Conservation (phyloP, 2,888 invertebrate genomes). For the Oeneis ivallda region DNA sequence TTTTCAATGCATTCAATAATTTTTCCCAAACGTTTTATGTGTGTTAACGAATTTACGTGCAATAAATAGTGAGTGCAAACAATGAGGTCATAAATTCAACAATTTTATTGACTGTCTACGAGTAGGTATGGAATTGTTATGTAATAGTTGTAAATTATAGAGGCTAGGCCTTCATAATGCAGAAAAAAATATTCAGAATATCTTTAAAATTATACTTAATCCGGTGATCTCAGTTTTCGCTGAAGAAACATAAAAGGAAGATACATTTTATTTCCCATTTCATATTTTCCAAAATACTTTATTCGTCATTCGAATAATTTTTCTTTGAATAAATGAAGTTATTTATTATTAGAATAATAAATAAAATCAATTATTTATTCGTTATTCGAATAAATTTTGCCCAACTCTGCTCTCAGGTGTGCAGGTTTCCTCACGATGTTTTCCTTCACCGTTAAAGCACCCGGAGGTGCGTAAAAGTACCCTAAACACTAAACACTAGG, state of each 20-base stretch:
- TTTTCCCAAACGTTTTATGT: conserved; percentile 15
- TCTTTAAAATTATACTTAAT: background rate
- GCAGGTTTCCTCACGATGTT: too few relatives aligned
- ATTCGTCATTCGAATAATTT: too few relatives aligned
- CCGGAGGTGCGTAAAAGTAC: too few relatives aligned
- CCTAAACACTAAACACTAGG: too few relatives aligned
- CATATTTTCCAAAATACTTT: background rate
- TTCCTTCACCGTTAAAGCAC: too few relatives aligned
- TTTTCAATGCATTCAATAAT: conserved; percentile 9
- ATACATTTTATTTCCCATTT: background rate
- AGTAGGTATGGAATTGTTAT: background rate
- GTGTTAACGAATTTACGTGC: conserved; percentile 9
- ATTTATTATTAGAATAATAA: too few relatives aligned
- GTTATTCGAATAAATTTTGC: too few relatives aligned
- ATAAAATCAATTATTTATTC: too few relatives aligned
- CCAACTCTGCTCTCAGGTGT: too few relatives aligned
- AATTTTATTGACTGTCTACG: background rate
- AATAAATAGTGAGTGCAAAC: conserved; percentile 10
- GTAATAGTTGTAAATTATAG: background rate
- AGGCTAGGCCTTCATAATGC: background rate
- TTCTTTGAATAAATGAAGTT: too few relatives aligned
- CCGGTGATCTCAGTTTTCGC: too few relatives aligned
- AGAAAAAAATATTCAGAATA: background rate
- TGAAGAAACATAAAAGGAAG: background rate
- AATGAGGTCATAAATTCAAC: conserved; percentile 1